These are phyloP conservation scores for Emydura subglobosa DNA, from an alignment of 2,113 vertebrate genomes.

Conservation along the genomic window DNA sequence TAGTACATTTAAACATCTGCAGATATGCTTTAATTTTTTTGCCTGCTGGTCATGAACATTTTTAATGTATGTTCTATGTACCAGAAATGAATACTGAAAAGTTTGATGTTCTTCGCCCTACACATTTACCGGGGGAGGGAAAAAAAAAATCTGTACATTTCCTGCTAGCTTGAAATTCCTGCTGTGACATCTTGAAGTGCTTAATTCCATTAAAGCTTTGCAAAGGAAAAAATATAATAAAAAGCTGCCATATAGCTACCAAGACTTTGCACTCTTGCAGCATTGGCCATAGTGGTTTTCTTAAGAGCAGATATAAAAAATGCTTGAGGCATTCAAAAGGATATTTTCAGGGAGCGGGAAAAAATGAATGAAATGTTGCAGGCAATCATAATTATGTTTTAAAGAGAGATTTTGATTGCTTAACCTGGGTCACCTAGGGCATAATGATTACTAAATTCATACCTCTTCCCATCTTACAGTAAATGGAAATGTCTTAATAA, in stretches of 20 bases:
- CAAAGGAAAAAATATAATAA: not conserved
- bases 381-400: slow-evolving; percentile 65
- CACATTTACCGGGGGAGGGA: not conserved
- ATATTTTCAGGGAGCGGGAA: slow-evolving; percentile 11
- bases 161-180: slow-evolving; percentile 14
- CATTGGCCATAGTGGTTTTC: slow-evolving; percentile 16
- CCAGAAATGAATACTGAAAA: not conserved
- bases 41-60: not conserved
- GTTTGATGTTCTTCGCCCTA: not conserved
- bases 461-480: slow-evolving; percentile 49
- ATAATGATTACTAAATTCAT: slow-evolving; percentile 54
- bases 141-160: slow-evolving; percentile 19
- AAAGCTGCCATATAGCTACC: not conserved
- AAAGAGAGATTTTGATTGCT: slow-evolving; percentile 59
- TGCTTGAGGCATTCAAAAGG: slow-evolving; percentile 52
- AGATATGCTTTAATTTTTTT: not conserved
- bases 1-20: not conserved
- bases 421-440: slow-evolving; percentile 55
- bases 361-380: slow-evolving; percentile 35
- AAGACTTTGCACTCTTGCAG: slow-evolving; percentile 1
- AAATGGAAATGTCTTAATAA: slow-evolving; percentile 67
- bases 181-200: not conserved
- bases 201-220: slow-evolving; percentile 40
- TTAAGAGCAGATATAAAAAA: slow-evolving; percentile 56
- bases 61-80: not conserved